phyloP scores from a whole-genome alignment of 2,888 invertebrate species.

The Andrena hattorfiana region DNA sequence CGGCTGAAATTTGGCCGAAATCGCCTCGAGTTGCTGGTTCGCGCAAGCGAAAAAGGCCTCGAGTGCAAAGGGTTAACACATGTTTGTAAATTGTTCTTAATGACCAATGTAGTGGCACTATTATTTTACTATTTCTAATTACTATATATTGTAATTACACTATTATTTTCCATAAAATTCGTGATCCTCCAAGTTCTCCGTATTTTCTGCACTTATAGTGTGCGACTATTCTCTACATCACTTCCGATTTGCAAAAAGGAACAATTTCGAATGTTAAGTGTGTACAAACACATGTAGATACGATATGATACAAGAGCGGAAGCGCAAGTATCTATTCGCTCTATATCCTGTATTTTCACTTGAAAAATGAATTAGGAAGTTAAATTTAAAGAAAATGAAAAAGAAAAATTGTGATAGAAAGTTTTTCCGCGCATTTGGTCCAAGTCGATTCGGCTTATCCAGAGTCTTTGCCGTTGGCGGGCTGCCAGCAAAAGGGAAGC shows the following conservation, averaged over 20 bases:
- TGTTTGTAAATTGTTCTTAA: too few species aligned
- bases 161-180: too few species aligned
- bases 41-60: too few species aligned
- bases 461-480: slow-evolving; percentile 43
- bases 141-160: too few species aligned
- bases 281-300: not conserved
- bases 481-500: slow-evolving; percentile 63
- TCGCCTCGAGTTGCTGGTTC: too few species aligned
- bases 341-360: not conserved
- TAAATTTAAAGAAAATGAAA: not conserved
- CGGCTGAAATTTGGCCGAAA: too few species aligned
- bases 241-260: not conserved
- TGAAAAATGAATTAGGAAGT: not conserved
- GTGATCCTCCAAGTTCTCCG: too few species aligned
- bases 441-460: slow-evolving; percentile 42
- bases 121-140: too few species aligned
- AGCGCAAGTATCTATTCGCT: not conserved
- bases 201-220: not conserved
- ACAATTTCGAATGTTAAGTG: not conserved
- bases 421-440: slow-evolving; percentile 1
- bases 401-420: not conserved
- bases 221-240: not conserved
- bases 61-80: too few species aligned
- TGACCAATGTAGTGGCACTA: too few species aligned
- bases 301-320: not conserved